Evolutionary conservation across 2,888 invertebrate genomes (phyloP), one percentile per base, ranked within the genome.

Genomic region (Leuctra nigra): DNA sequence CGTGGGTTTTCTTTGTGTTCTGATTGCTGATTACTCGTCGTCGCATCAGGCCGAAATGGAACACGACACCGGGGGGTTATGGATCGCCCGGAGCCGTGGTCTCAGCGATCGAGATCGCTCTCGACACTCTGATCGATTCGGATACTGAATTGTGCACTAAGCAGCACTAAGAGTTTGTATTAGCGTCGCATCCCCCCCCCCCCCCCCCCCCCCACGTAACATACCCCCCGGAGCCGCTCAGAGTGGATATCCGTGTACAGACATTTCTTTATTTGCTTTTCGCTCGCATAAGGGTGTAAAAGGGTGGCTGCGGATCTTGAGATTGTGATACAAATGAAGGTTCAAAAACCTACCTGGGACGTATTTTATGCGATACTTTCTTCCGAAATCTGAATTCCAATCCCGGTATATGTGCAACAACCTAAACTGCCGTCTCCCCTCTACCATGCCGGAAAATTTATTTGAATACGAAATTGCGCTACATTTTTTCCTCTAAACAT

Each of bases 101-200:
- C 39, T 7, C 16, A 16, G n/a, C n/a, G n/a, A n/a, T n/a, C n/a
- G n/a, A n/a, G n/a, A n/a, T n/a, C n/a, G n/a, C n/a, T n/a, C n/a
- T n/a, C n/a, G n/a, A n/a, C n/a, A n/a, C n/a, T n/a, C n/a, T n/a
- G n/a, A n/a, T n/a, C n/a, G n/a, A n/a, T n/a, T n/a, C 11, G 11
- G 6, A 20, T 24, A 53, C 57, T 53, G 53, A 46, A 57, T 57
- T 54, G 57, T 46, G 54, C 57, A 47, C 47, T 57, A 57, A 56
- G 54, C 38, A 54, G 48, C 35, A 54, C 57, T 54, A 57, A 57
- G 53, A 54, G 53, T 57, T 56, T 57, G 57, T 57, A 57, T 57
- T 57, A 57, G 47, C 38, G 38, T 16, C 25, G 18, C 25, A 44
- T 44, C 6, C 23, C 44, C 23, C n/a, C 44, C 23, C 44, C 23